Evolutionary conservation across 2,113 vertebrate species (phyloP).

Genomic region (Xerus inauris): DNA sequence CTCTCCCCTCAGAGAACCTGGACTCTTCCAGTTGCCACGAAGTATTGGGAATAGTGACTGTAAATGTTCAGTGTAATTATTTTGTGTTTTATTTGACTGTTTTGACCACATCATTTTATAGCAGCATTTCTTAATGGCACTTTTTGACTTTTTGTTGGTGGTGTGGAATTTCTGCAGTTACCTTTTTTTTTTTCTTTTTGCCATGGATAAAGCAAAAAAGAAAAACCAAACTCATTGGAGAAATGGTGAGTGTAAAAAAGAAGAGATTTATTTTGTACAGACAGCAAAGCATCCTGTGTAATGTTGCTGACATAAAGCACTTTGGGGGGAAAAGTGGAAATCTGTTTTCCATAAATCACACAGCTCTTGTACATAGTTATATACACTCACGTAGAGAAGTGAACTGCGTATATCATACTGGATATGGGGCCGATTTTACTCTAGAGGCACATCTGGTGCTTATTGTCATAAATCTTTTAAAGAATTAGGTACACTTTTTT

Average conservation of each 20-base stretch:
- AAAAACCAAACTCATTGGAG: constrained; percentile 63
- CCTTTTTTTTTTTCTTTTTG: constrained; percentile 31
- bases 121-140: constrained; percentile 80
- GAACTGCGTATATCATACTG: constrained; percentile 82
- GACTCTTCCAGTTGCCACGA: constrained; percentile 66
- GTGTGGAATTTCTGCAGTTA: constrained; percentile 65
- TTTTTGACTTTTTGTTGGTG: constrained; percentile 80
- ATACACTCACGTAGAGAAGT: constrained; percentile 83
- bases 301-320: constrained; percentile 87
- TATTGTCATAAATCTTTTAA: constrained; percentile 83
- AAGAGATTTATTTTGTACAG: constrained; percentile 81
- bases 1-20: constrained; percentile 14
- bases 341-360: constrained; percentile 85
- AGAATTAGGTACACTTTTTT: constrained; percentile 84
- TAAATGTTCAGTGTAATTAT: constrained; percentile 63
- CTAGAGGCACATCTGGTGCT: constrained; percentile 81
- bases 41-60: constrained; percentile 55
- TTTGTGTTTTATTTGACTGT: constrained; percentile 72
- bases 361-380: constrained; percentile 84
- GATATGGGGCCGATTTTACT: constrained; percentile 84
- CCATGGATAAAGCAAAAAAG: constrained; percentile 68
- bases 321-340: constrained; percentile 81
- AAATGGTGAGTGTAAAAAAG: constrained; percentile 67
- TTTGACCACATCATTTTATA: constrained; percentile 75
- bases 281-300: constrained; percentile 85